Conservation (phyloP, 2,797 vertebrate genomes). For the Mastacembelus armatus region DNA sequence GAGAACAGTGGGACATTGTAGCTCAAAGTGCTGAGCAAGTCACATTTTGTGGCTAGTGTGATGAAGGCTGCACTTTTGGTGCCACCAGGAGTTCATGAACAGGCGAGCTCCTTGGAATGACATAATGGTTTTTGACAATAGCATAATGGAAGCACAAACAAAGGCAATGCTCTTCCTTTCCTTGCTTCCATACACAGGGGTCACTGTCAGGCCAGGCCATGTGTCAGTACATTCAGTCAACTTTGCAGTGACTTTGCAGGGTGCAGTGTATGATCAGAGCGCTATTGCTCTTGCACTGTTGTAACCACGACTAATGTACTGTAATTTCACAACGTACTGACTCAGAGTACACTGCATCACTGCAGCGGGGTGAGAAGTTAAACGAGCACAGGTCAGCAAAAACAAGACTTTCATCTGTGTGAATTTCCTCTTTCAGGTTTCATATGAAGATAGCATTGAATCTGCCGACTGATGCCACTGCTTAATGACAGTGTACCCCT, state of each 20-base stretch:
- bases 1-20: slow-evolving; percentile 43
- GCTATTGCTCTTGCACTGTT: too few relatives aligned
- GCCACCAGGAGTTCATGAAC: slow-evolving; percentile 17
- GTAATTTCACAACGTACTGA: too few relatives aligned
- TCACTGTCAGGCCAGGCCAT: neutral
- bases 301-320: too few relatives aligned
- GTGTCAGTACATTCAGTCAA: neutral
- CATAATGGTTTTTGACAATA: slow-evolving; percentile 22
- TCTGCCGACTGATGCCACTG: neutral
- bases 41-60: slow-evolving; percentile 22
- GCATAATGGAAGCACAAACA: slow-evolving; percentile 14
- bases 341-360: neutral
- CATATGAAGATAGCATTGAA: neutral
- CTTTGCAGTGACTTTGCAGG: too few relatives aligned
- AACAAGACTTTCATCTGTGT: neutral
- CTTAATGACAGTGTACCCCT: neutral
- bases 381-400: neutral
- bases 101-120: slow-evolving; percentile 20
- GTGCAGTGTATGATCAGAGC: too few relatives aligned
- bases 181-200: slow-evolving; percentile 19
- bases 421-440: neutral
- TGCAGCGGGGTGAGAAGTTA: neutral
- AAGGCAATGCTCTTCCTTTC: slow-evolving; percentile 1
- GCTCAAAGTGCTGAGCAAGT: slow-evolving; percentile 38
- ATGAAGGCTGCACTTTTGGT: slow-evolving; percentile 1